phyloP scores from a whole-genome alignment of 2,113 vertebrate genomes.

The Plotosus lineatus region DNA sequence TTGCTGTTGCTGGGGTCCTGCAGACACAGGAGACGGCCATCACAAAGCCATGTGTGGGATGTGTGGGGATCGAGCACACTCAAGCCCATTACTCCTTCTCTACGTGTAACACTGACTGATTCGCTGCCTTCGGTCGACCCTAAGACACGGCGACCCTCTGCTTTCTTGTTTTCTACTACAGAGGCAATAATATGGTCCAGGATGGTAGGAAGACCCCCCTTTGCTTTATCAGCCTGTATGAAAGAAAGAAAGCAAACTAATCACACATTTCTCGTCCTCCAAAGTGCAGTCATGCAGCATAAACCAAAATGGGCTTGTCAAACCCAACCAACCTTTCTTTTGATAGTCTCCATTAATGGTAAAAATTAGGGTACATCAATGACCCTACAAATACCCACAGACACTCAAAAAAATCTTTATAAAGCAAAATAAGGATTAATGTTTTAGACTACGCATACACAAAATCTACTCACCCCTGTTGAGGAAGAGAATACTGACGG shows the following conservation, averaged over 20 bases:
- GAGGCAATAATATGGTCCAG: constrained; percentile 98
- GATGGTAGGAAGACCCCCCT: constrained; percentile 93
- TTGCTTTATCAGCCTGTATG: constrained; percentile 84
- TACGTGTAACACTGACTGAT: constrained; percentile 76
- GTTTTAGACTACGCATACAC: background rate
- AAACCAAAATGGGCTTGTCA: background rate
- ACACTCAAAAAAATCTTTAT: background rate
- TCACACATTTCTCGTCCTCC: background rate
- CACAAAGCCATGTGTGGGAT: constrained; percentile 97
- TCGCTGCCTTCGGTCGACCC: constrained; percentile 78
- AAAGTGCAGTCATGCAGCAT: background rate
- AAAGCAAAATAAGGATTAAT: background rate
- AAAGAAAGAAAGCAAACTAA: background rate
- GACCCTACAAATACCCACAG: background rate
- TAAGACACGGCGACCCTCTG: constrained; percentile 81
- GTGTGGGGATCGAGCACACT: constrained; percentile 96
- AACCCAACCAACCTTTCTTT: background rate
- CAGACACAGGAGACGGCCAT: constrained; percentile 94
- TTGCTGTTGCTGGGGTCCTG: constrained; percentile 97
- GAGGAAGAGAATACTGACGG: constrained; percentile 91
- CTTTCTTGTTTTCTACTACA: constrained; percentile 98
- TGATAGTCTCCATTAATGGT: background rate
- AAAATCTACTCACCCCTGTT: constrained; percentile 76
- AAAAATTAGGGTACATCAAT: background rate
- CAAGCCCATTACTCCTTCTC: constrained; percentile 92